phyloP scores from a whole-genome alignment of 2,888 invertebrate species.

The Andrena bucephala region DNA sequence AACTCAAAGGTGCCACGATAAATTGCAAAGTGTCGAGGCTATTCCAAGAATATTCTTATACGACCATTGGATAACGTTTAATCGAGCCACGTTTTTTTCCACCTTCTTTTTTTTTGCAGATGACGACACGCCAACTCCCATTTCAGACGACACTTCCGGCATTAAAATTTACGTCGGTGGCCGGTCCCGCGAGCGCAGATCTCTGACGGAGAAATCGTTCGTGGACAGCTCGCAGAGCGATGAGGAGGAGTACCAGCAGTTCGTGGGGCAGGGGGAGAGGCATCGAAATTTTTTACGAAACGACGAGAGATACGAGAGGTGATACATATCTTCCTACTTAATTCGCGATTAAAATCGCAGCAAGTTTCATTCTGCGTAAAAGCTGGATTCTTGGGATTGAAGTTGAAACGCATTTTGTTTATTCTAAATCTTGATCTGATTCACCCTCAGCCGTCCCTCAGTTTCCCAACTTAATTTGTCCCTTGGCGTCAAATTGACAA shows the following conservation, averaged over 20 bases:
- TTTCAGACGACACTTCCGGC: constrained; percentile 71
- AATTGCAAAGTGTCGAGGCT: not conserved
- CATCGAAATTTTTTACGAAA: constrained; percentile 53
- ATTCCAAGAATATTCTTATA: constrained; percentile 1
- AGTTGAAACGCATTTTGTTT: not conserved
- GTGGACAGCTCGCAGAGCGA: constrained; percentile 56
- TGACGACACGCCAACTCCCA: constrained; percentile 64
- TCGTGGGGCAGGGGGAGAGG: constrained; percentile 58
- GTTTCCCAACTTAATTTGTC: too few species aligned
- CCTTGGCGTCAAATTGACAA: too few species aligned
- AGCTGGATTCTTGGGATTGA: too few species aligned
- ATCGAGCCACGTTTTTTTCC: not conserved
- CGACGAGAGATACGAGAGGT: constrained; percentile 63
- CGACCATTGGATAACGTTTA: not conserved
- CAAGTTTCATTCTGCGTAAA: too few species aligned
- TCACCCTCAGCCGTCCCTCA: too few species aligned
- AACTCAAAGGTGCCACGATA: not conserved
- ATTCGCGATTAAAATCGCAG: not conserved
- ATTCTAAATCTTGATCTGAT: not conserved
- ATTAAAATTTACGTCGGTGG: constrained; percentile 72
- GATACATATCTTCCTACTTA: not conserved
- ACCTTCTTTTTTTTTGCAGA: constrained; percentile 68
- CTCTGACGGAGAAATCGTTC: constrained; percentile 71
- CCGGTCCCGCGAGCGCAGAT: constrained; percentile 73
- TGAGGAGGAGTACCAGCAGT: constrained; percentile 58